Percentiles rank a stretch among this genome's conserved stretches.
These are phyloP conservation scores for Colius striatus DNA, from an alignment of 2,113 vertebrate species.

Conservation along the genomic window DNA sequence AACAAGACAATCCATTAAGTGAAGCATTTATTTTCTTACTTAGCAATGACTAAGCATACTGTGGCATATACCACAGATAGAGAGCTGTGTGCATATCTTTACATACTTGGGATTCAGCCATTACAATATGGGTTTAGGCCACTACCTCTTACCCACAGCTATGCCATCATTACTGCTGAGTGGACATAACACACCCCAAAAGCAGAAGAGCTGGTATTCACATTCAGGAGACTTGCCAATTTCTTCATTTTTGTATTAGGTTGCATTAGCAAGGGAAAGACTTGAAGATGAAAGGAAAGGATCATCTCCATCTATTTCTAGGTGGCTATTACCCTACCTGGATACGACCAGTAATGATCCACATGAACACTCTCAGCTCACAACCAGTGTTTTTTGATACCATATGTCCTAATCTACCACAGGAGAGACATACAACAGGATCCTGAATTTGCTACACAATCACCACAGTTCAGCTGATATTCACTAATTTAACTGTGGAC, in stretches of 20 bases:
- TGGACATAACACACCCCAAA: rapidly evolving
- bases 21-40: neutral
- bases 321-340: neutral
- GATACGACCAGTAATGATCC: neutral
- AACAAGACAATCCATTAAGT: neutral
- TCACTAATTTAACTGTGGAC: neutral
- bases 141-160: neutral
- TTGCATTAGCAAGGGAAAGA: too few species aligned
- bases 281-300: neutral
- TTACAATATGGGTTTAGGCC: neutral
- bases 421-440: neutral
- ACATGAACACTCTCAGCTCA: rapidly evolving
- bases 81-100: too few species aligned
- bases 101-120: too few species aligned
- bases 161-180: neutral
- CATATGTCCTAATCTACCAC: rapidly evolving
- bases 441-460: rapidly evolving
- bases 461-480: neutral
- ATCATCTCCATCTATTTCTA: neutral
- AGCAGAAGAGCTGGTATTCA: neutral
- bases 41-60: neutral
- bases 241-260: neutral
- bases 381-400: rapidly evolving
- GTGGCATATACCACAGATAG: neutral
- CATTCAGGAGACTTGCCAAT: neutral